Evolutionary conservation across 2,797 vertebrate genomes (phyloP).

Genomic region (Coregonus sp.): DNA sequence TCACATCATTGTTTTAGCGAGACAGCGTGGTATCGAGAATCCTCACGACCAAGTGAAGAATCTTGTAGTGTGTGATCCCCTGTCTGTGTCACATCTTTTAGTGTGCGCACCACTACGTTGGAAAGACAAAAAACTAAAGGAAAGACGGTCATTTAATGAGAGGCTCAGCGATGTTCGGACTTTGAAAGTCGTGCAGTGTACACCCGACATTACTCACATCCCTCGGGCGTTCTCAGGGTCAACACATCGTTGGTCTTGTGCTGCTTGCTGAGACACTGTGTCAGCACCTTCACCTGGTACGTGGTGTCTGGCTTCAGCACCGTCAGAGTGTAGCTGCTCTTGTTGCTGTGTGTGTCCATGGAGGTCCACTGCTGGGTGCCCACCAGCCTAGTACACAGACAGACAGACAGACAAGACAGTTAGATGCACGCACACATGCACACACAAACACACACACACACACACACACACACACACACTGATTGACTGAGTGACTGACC

Average conservation of each 20-base stretch:
- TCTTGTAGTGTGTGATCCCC: too few species aligned
- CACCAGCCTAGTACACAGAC: constrained; percentile 73
- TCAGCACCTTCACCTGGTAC: constrained; percentile 93
- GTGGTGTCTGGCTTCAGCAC: constrained; percentile 92
- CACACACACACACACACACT: not conserved
- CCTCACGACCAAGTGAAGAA: too few species aligned
- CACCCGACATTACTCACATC: constrained; percentile 79
- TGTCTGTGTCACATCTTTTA: too few species aligned
- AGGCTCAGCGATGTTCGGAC: too few species aligned
- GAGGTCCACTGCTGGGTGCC: constrained; percentile 86
- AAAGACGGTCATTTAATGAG: too few species aligned
- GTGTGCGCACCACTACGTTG: too few species aligned
- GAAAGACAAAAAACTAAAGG: too few species aligned
- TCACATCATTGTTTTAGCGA: too few species aligned
- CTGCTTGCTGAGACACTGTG: constrained; percentile 87
- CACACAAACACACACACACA: too few species aligned
- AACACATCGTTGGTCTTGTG: constrained; percentile 91
- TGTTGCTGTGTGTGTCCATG: constrained; percentile 94
- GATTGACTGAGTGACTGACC: constrained; percentile 65
- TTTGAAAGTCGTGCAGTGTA: too few species aligned
- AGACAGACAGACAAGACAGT: not conserved
- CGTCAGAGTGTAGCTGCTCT: constrained; percentile 83
- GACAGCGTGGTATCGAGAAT: too few species aligned
- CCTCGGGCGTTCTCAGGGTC: constrained; percentile 88
- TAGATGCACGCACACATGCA: not conserved